A percentile compares a stretch with the other conserved stretches of the same genome.
These are phyloP conservation scores for Nycticryphes semicollaris DNA, from an alignment of 2,113 vertebrate species.

Conservation along the genomic window DNA sequence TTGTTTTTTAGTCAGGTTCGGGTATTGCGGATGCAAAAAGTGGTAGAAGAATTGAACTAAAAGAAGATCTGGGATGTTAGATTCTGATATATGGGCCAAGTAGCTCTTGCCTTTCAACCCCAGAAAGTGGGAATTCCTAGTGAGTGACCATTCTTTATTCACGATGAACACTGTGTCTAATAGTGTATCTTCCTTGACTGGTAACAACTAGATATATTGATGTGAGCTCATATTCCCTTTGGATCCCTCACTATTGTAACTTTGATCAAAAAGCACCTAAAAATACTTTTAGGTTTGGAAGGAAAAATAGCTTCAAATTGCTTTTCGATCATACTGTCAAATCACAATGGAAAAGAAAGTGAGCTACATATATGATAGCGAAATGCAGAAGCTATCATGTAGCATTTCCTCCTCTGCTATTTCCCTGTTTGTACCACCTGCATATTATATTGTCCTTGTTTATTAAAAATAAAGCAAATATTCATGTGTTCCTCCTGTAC, in stretches of 20 bases:
- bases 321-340: neutral
- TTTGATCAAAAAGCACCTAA: neutral
- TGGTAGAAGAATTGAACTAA: neutral
- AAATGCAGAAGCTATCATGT: neutral
- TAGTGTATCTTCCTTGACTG: neutral
- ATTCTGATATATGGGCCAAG: neutral
- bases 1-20: neutral
- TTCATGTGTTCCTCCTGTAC: neutral
- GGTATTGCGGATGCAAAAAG: neutral
- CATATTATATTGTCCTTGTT: neutral
- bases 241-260: neutral
- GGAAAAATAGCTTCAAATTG: neutral
- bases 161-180: fast-evolving
- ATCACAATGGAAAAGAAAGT: neutral
- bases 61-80: neutral
- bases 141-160: neutral
- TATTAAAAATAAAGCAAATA: neutral
- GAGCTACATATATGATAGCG: neutral
- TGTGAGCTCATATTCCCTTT: neutral
- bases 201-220: neutral
- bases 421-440: neutral
- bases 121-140: neutral
- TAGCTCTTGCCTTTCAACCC: neutral
- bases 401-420: neutral
- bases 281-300: neutral